Percentiles rank a stretch among this genome's conserved stretches.
Conservation (phyloP, 1,140 invertebrate species). For the Mamestra configurata region DNA sequence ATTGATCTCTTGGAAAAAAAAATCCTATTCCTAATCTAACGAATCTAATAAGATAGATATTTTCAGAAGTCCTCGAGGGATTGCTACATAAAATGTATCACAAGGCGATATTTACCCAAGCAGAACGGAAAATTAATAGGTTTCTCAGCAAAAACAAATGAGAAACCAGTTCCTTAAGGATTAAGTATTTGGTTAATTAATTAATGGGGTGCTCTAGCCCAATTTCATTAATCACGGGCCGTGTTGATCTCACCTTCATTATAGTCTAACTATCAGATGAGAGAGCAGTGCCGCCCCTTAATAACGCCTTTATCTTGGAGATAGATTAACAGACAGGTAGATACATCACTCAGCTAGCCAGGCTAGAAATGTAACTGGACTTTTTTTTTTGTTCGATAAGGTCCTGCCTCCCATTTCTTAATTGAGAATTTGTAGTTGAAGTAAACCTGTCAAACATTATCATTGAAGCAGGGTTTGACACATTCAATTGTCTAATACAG, state of each 20-base stretch:
- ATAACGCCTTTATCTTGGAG: neutral
- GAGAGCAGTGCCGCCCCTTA: neutral
- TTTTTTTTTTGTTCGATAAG: no score
- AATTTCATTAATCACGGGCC: constrained; percentile 16
- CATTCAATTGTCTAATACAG: no score
- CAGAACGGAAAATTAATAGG: constrained; percentile 20
- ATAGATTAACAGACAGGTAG: no score
- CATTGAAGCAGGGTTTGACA: no score
- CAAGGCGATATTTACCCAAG: neutral
- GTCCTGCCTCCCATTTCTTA: no score
- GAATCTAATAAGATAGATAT: neutral
- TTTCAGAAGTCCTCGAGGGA: neutral
- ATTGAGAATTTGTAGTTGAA: no score
- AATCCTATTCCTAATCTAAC: neutral
- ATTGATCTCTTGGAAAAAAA: no score
- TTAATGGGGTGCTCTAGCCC: neutral
- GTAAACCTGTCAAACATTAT: no score
- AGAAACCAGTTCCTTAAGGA: neutral
- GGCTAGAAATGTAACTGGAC: no score
- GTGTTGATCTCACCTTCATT: constrained; percentile 16
- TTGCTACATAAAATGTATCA: neutral
- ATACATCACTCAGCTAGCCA: no score
- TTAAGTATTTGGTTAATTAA: constrained; percentile 19
- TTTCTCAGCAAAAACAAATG: neutral
- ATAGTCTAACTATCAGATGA: neutral